Base-by-base conservation (phyloP, 2,888 invertebrate genomes). In the Aphodius granarius region DNA sequence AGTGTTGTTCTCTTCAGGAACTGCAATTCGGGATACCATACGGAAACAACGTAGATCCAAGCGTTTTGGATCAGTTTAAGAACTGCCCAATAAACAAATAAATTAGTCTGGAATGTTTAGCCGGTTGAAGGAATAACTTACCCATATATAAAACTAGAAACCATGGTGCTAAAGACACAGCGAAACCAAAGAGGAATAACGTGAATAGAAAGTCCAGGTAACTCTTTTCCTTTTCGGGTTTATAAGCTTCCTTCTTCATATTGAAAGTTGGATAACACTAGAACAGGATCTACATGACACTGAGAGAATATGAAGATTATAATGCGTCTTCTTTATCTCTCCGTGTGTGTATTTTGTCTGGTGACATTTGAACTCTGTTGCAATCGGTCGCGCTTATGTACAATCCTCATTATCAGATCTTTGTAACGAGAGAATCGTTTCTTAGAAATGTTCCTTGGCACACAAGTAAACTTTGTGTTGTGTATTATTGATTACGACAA, bases 1-100 rank as follows among this genome's bases (percentile, higher is more conserved):
- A 94, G 88, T 1, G 87, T 86, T 0, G 85, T 83, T 16, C 83
- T 83, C 75, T 83, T 83, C 22, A 88, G 79, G 78, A 87, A 87
- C 78, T 87, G 85, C 66, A 87, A 81, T 70, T 87, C 85, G 3
- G 86, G 85, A 79, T 86, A 83, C 3, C 86, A 78, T 16, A 84
- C 78, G 0, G 85, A 85, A 13, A 86, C 79, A 43, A 81, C 77
- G 64, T 81, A 81, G 17, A 85, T 78, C 87, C 87, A 88, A 78
- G 85, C 23, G 9, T 66, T 65, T 23, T 77, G 73, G 18, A 73
- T 43, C 1, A 43, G 9, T 6, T 13, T 6, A 6, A 23, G 66
- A 9, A 70, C 16, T 70, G n/a, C 13, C 9, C 9, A 15, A 2
- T 15, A 65, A 5, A 4, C n/a, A n/a, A n/a, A n/a, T n/a, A n/a